Evolutionary conservation across 2,888 invertebrate species (phyloP), one percentile per base, ranked within the genome.

Genomic region (Carabus problematicus): DNA sequence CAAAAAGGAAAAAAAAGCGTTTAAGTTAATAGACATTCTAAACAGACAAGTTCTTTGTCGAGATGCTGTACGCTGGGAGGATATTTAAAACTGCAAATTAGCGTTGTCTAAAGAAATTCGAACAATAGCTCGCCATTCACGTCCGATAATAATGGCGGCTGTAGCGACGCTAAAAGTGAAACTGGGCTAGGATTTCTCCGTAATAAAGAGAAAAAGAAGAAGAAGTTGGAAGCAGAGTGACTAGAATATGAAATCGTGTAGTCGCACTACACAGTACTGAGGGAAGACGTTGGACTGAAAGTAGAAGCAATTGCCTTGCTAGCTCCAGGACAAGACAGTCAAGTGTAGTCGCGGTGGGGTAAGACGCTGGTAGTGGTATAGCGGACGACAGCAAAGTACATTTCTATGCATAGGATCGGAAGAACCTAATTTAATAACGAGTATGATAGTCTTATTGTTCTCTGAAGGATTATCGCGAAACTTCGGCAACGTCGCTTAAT

Each of bases 371-470:
- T 29, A 6, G 29, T 29, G 6, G 29, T 29, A 29, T 29, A 29
- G 29, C 29, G 6, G 29, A 29, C 29, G 6, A 42, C 54, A 3
- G 39, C 3, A 41, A 12, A 45, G 55, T 49, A 11, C 60, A 67
- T 67, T 67, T 67, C 67, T 67, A 67, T 67, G 67, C 67, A 67
- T 66, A 59, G 59, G 66, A 66, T 60, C 60, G 79, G 74, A 68
- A 60, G 64, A 64, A 70, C 59, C 69, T 70, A 72, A 72, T 72
- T 70, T 70, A 70, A 70, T 70, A 70, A 70, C 70, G 70, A 72
- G 66, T 69, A 72, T 69, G 70, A 72, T 70, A 72, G 61, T 70
- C 72, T 61, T 68, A 71, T 71, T 71, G 70, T 71, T 68, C 70
- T 67, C 67, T 60, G 67, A 67, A 60, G 58, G 67, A 67, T 67